These are phyloP conservation scores for Pollenia labialis DNA, from an alignment of 2,888 invertebrate species.

Conservation along the genomic window DNA sequence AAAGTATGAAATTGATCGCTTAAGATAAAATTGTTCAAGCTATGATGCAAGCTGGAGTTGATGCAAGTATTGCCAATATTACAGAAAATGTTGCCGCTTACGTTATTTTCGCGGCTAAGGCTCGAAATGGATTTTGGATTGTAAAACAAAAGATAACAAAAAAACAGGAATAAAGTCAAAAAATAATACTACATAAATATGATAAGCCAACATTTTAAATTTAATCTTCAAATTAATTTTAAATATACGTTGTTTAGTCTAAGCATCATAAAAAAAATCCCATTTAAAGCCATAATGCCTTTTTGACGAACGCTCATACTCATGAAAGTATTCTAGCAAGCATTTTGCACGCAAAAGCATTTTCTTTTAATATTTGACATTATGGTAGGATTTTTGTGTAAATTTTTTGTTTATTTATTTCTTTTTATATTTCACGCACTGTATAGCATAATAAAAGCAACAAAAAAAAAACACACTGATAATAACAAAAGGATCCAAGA, in stretches of 20 bases:
- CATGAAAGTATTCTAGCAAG: not conserved
- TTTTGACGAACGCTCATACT: not conserved
- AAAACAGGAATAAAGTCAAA: not conserved
- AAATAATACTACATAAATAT: not conserved
- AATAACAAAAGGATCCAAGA: slow-evolving; percentile 30
- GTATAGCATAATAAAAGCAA: slow-evolving; percentile 38
- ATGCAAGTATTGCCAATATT: no score
- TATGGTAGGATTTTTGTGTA: not conserved
- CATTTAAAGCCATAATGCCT: slow-evolving; percentile 53
- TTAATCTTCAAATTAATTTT: slow-evolving; percentile 41
- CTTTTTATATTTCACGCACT: slow-evolving; percentile 57
- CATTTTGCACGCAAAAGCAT: not conserved
- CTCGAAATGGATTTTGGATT: no score
- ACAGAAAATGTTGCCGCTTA: no score
- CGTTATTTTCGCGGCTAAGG: no score
- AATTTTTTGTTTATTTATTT: no score
- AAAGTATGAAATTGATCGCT: no score
- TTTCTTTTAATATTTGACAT: not conserved
- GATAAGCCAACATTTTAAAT: not conserved
- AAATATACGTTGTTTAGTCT: slow-evolving; percentile 48
- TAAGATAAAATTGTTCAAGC: no score
- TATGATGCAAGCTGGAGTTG: no score
- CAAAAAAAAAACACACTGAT: not conserved
- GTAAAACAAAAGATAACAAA: not conserved
- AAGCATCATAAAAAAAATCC: slow-evolving; percentile 61